Percentiles rank a stretch among this genome's conserved stretches.
phyloP scores from a whole-genome alignment of 2,888 invertebrate genomes.

The Sarcophaga subvicina region DNA sequence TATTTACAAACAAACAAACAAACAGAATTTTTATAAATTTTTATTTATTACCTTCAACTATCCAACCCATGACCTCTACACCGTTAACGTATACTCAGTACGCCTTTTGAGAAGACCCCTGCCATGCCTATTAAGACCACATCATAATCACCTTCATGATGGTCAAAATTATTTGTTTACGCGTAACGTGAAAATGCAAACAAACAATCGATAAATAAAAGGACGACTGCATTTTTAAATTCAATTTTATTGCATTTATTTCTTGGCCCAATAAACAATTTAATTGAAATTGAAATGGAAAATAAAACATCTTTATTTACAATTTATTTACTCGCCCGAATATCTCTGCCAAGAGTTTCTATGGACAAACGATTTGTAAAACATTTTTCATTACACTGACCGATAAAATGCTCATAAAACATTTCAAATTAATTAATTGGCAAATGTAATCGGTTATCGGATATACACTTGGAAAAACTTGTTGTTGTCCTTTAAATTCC shows the following conservation, averaged over 20 bases:
- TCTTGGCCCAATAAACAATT: neutral
- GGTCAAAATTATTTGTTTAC: neutral
- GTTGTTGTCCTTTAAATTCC: too few relatives aligned
- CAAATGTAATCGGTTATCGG: neutral
- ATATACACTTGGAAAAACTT: too few relatives aligned
- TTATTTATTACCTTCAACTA: too few relatives aligned
- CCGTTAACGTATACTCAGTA: too few relatives aligned
- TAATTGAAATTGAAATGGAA: neutral
- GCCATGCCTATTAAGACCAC: neutral
- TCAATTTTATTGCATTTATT: neutral
- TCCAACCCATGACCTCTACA: too few relatives aligned
- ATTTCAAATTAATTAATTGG: neutral
- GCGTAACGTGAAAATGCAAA: neutral
- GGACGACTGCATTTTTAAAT: too few relatives aligned
- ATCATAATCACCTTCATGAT: neutral
- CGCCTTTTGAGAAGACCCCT: neutral
- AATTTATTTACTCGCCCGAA: neutral
- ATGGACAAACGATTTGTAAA: slow-evolving; percentile 48
- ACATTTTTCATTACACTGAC: slow-evolving; percentile 61
- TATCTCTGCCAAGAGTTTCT: slow-evolving; percentile 38
- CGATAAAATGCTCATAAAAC: slow-evolving; percentile 22
- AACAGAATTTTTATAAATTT: too few relatives aligned
- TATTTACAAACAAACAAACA: too few relatives aligned
- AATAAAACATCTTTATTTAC: neutral
- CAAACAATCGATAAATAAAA: neutral